Evolutionary conservation across 35 echinoderm and acorn worm species (phyloP), one percentile per base, ranked within the genome.

Genomic region (Apostichopus californicus): DNA sequence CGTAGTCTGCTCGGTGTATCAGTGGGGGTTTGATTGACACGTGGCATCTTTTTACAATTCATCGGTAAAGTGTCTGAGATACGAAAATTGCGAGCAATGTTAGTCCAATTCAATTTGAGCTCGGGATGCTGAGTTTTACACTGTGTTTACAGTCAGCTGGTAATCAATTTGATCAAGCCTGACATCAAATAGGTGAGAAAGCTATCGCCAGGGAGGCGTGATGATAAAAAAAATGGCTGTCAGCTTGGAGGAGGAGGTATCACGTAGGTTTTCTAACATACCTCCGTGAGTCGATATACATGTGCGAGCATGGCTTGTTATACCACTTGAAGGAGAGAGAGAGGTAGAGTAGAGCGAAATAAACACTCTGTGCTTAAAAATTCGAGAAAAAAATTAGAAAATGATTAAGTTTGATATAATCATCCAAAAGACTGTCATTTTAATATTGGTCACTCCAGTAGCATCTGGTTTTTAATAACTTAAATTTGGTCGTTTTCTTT

Each of bases 21-120:
- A n/a, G 81, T 85, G 57, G 81, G 55, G 53, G 55, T 56, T 59
- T 85, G 81, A 85, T 85, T 85, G 81, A 85, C 81, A 58, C 12
- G 24, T 85, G 57, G 54, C 81, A 60, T 57, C 81, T 60, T 6
- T 58, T 20, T 46, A 56, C 22, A 58, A 21, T 85, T 46, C 55
- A 58, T 85, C 58, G 81, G 81, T 59, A 85, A 85, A 85, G 81
- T 85, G 81, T 22, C 81, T 85, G 17, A 75, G 71, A 75, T 75
- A 58, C 58, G 56, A 58, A 46, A 58, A 58, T 85, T 85, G 54
- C 55, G 5, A 85, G 81, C 55, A 58, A 85, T 85, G 81, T 59
- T 73, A 11, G 58, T n/a, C 58, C 81, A 23, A 20, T 58, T 59
- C 81, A 63, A 17, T 85, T 59, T 54, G 23, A 59, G 9, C 57